A percentile compares a stretch with the other conserved stretches of the same genome.
Conservation (phyloP, 2,888 invertebrate genomes). For the Athalia rosae region DNA sequence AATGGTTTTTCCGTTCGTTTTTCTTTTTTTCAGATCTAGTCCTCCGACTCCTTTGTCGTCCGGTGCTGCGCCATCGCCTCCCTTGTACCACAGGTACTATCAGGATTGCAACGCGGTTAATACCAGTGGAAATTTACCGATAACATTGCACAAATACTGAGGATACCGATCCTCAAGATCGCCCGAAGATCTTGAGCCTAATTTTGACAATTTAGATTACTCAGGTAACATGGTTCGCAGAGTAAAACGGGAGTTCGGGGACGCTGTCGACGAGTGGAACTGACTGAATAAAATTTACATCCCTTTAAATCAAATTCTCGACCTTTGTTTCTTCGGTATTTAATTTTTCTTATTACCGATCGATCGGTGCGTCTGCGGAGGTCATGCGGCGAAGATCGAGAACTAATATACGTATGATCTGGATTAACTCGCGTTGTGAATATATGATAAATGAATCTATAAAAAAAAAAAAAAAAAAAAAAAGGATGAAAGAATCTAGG, state of each 20-base stretch:
- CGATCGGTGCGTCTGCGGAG: too few species aligned
- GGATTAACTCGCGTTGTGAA: slow-evolving; percentile 18
- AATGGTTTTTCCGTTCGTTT: background rate
- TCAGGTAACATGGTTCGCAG: slow-evolving; percentile 13
- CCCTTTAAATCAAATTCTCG: background rate
- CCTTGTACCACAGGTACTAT: slow-evolving; percentile 69
- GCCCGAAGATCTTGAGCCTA: slow-evolving; percentile 52
- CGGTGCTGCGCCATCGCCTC: slow-evolving; percentile 70
- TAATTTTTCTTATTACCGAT: too few species aligned
- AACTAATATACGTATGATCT: background rate
- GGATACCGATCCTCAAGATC: slow-evolving; percentile 72
- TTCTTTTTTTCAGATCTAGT: slow-evolving; percentile 64
- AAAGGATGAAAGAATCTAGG: background rate
- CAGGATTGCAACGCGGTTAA: slow-evolving; percentile 72
- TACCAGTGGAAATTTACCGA: slow-evolving; percentile 71
- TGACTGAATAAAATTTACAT: background rate
- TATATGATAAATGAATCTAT: background rate
- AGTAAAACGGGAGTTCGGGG: slow-evolving; percentile 28
- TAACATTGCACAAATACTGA: slow-evolving; percentile 73
- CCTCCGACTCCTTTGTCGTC: slow-evolving; percentile 69
- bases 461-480: background rate
- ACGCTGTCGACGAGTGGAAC: slow-evolving; percentile 34
- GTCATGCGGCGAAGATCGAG: background rate
- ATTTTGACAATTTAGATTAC: background rate
- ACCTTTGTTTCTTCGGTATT: background rate